Percentiles rank a stretch among this genome's conserved stretches.
Conservation (phyloP, 1,140 invertebrate species). For the Drepana arcuata region DNA sequence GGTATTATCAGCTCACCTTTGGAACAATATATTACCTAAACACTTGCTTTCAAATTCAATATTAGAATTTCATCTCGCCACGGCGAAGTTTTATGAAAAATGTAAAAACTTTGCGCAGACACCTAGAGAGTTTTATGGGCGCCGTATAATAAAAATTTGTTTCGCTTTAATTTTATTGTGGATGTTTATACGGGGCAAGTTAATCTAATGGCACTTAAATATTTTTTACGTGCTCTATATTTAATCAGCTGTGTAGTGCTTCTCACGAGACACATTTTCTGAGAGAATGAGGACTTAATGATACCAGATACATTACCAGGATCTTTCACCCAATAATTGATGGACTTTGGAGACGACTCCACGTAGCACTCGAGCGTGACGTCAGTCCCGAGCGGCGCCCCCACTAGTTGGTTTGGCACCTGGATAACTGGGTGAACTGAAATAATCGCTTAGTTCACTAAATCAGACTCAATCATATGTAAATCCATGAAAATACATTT, state of each 20-base stretch:
- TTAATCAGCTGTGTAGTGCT: too few relatives aligned
- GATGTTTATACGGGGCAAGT: slow-evolving; percentile 23
- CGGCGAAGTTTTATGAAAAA: slow-evolving; percentile 67
- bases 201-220: slow-evolving; percentile 19
- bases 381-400: slow-evolving; percentile 88
- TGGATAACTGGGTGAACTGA: slow-evolving; percentile 93
- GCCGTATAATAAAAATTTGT: slow-evolving; percentile 68
- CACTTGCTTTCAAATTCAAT: slow-evolving; percentile 64
- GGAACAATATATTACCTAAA: slow-evolving; percentile 16
- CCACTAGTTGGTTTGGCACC: slow-evolving; percentile 90
- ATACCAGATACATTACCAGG: slow-evolving; percentile 74
- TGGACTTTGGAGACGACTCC: slow-evolving; percentile 90
- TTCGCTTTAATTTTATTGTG: slow-evolving; percentile 57
- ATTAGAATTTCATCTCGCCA: slow-evolving; percentile 65
- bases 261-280: too few relatives aligned
- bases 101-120: slow-evolving; percentile 64
- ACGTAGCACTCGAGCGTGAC: slow-evolving; percentile 91
- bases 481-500: too few relatives aligned
- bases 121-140: slow-evolving; percentile 63
- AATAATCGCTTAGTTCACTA: too few relatives aligned
- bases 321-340: slow-evolving; percentile 90
- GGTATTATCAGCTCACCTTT: slow-evolving; percentile 87
- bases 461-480: too few relatives aligned
- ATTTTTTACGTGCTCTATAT: not conserved
- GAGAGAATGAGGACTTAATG: not conserved